Evolutionary conservation across 2,113 vertebrate species (phyloP).

Genomic region (Tonatia bakeri): DNA sequence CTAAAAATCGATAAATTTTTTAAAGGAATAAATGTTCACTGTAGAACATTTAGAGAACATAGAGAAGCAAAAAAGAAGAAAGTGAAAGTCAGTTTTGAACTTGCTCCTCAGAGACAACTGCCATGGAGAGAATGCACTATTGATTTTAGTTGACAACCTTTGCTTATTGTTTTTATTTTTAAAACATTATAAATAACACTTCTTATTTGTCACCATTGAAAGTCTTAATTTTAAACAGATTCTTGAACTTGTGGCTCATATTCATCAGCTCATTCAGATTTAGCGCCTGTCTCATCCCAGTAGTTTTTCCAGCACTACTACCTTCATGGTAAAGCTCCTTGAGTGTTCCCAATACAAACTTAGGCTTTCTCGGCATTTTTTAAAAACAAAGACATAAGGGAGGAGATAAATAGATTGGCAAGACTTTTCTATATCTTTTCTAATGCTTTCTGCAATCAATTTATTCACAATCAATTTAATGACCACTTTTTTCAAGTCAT

Average conservation of each 20-base stretch:
- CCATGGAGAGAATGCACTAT: neutral
- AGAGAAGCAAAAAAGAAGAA: conserved; percentile 35
- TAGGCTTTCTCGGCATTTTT: neutral
- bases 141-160: neutral
- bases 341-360: neutral
- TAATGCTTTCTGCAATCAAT: neutral
- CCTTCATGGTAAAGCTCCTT: neutral
- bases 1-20: too few relatives aligned
- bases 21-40: conserved; percentile 8
- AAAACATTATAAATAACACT: neutral
- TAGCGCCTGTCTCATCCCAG: neutral
- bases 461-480: neutral
- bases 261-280: neutral
- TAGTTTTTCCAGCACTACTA: neutral
- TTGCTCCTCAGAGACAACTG: neutral
- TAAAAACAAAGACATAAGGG: neutral
- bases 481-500: neutral
- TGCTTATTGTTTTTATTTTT: neutral
- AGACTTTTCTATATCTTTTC: neutral
- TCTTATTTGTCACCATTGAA: neutral
- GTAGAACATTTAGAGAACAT: neutral
- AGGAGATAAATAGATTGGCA: neutral
- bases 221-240: neutral
- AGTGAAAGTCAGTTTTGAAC: neutral
- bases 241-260: neutral